These are phyloP conservation scores for Amiota minor DNA, from an alignment of 2,888 invertebrate genomes.

Conservation along the genomic window DNA sequence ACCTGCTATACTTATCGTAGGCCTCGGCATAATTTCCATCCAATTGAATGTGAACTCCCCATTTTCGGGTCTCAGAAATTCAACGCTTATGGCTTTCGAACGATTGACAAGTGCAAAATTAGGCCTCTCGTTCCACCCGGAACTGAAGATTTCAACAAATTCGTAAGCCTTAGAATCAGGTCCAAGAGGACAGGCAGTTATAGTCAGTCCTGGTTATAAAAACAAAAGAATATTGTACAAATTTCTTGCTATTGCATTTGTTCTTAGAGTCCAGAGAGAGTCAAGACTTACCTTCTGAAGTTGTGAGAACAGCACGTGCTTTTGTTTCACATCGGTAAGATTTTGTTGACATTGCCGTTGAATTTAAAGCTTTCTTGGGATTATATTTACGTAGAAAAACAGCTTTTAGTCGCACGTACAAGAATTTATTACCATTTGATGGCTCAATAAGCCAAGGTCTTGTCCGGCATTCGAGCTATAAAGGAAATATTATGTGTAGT, in stretches of 20 bases:
- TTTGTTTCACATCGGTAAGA: slow-evolving; percentile 81
- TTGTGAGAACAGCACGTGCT: slow-evolving; percentile 86
- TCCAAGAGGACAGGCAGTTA: slow-evolving; percentile 76
- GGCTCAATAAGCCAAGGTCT: slow-evolving; percentile 88
- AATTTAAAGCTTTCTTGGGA: slow-evolving; percentile 75
- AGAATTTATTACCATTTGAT: slow-evolving; percentile 80
- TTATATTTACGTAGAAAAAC: slow-evolving; percentile 74
- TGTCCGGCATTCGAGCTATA: slow-evolving; percentile 84
- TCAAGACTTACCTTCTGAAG: slow-evolving; percentile 75
- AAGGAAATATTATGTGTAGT: background rate
- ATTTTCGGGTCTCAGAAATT: slow-evolving; percentile 84
- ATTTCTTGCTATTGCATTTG: background rate
- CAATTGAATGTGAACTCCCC: slow-evolving; percentile 85
- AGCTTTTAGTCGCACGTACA: slow-evolving; percentile 86
- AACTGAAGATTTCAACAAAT: slow-evolving; percentile 87
- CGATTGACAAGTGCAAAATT: slow-evolving; percentile 77
- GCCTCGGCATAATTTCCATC: slow-evolving; percentile 83
- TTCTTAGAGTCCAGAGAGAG: background rate
- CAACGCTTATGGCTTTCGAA: slow-evolving; percentile 82
- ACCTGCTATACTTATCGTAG: slow-evolving; percentile 74
- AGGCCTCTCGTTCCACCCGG: slow-evolving; percentile 83
- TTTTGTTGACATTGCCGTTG: slow-evolving; percentile 76
- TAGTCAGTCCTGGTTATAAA: slow-evolving; percentile 71
- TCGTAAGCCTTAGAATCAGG: slow-evolving; percentile 76
- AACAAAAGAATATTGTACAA: background rate